Evolutionary conservation across 2,113 vertebrate species (phyloP), one percentile per base, ranked within the genome.

Genomic region (Callaeas wilsoni): DNA sequence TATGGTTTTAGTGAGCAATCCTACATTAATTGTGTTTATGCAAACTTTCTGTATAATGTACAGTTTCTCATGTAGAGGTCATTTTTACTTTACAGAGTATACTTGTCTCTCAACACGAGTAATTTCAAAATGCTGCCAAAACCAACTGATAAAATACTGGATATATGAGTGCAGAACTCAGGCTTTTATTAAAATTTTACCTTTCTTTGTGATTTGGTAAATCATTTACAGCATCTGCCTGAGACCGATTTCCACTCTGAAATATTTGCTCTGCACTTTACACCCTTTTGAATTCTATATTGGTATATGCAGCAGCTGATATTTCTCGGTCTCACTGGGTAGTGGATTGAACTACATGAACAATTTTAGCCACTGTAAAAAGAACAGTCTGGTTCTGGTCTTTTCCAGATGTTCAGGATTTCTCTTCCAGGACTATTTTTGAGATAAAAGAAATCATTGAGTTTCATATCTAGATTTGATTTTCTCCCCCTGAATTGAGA

Each of bases 1-100:
- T 95, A 90, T 57, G 84, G 90, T 91, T 97, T 96, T 89, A 95
- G 87, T 60, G 93, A 94, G 77, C 81, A 89, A 92, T 87, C 84
- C 77, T 81, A 77, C 70, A 68, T 92, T 91, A 87, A 96, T 70
- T 82, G 63, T 94, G 87, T 96, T 96, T 96, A 95, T 79, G 80
- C 76, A 96, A 94, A 96, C 75, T 95, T 97, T 95, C 65, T 53
- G 35, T 87, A 46, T 56, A 90, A 78, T 2, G 9, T 44, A 74
- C 25, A 83, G 22, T 92, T 98, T 96, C 50, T 85, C 32, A 56
- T 74, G 50, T 81, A 87, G 85, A 93, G 95, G 96, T 98, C 84
- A 93, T 87, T 96, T 95, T 95, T 80, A 89, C 60, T 96, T 96
- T 56, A 68, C 55, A 94, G 76, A 90, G 27, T 16, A 52, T 26